Evolutionary conservation across 2,888 invertebrate species (phyloP).

Genomic region (Lepidonotus clava): DNA sequence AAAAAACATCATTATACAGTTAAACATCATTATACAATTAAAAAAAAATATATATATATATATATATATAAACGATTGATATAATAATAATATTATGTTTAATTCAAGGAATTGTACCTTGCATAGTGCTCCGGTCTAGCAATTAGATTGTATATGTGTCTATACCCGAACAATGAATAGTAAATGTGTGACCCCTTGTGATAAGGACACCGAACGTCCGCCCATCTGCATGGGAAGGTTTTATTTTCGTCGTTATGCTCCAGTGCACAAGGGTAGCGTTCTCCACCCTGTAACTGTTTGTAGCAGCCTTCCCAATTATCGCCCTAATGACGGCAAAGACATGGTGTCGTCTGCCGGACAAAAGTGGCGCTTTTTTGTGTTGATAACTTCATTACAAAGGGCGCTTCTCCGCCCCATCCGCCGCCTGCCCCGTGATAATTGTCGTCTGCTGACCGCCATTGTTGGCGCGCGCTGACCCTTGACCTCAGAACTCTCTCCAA

Average conservation of each 20-base stretch:
- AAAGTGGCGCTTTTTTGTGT: constrained; percentile 34
- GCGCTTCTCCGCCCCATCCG: background rate
- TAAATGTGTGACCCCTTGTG: background rate
- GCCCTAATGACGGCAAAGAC: constrained; percentile 6
- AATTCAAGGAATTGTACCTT: too few relatives aligned
- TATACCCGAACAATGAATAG: too few relatives aligned
- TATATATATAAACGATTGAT: too few relatives aligned
- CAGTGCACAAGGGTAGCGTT: background rate
- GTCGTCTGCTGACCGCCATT: constrained; percentile 10
- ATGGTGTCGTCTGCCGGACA: constrained; percentile 27
- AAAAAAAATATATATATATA: too few relatives aligned
- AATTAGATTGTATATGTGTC: too few relatives aligned
- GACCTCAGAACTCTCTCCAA: background rate
- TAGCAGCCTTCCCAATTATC: constrained; percentile 10
- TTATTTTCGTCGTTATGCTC: constrained; percentile 11
- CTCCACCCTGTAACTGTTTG: background rate
- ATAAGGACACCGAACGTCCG: background rate
- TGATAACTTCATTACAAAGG: constrained; percentile 28
- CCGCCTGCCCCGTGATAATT: background rate
- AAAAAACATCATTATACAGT: too few relatives aligned
- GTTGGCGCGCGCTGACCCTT: constrained; percentile 11
- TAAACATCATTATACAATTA: too few relatives aligned
- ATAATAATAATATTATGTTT: too few relatives aligned
- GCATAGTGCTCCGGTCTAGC: too few relatives aligned
- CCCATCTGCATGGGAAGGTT: background rate